Evolutionary conservation across 1,140 invertebrate species (phyloP).

Genomic region (Tribolium madens): DNA sequence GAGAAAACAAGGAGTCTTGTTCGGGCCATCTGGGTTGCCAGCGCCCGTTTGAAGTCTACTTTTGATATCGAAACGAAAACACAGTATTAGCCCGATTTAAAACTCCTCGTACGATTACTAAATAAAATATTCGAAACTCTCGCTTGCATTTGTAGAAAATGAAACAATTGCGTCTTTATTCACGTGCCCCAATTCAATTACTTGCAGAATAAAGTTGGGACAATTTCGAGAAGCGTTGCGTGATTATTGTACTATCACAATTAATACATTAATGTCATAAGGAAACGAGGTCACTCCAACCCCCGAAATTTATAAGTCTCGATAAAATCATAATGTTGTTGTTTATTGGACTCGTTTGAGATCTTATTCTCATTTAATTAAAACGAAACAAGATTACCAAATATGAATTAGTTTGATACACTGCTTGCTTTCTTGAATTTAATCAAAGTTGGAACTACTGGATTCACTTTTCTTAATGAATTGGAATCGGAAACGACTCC

Average conservation of each 20-base stretch:
- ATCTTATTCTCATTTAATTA: background rate
- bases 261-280: constrained; percentile 22
- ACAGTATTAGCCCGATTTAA: constrained; percentile 5
- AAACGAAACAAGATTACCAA: background rate
- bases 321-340: background rate
- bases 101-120: background rate
- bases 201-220: constrained; percentile 5
- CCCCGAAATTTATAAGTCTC: background rate
- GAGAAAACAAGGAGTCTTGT: constrained; percentile 22
- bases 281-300: background rate
- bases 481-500: background rate
- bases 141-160: background rate
- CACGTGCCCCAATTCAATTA: background rate
- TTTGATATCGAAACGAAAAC: constrained; percentile 28
- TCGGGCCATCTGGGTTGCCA: background rate
- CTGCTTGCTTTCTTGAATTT: background rate
- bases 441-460: background rate
- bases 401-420: background rate
- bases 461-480: background rate
- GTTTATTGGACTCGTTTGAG: constrained; percentile 10
- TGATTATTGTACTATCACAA: background rate
- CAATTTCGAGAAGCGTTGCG: constrained; percentile 14
- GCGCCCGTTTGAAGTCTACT: constrained; percentile 28
- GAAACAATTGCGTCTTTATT: background rate
- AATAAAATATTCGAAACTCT: constrained; percentile 9